These are phyloP conservation scores for Machaerirhynchus nigripectus DNA, from an alignment of 2,113 vertebrate species.

Conservation along the genomic window DNA sequence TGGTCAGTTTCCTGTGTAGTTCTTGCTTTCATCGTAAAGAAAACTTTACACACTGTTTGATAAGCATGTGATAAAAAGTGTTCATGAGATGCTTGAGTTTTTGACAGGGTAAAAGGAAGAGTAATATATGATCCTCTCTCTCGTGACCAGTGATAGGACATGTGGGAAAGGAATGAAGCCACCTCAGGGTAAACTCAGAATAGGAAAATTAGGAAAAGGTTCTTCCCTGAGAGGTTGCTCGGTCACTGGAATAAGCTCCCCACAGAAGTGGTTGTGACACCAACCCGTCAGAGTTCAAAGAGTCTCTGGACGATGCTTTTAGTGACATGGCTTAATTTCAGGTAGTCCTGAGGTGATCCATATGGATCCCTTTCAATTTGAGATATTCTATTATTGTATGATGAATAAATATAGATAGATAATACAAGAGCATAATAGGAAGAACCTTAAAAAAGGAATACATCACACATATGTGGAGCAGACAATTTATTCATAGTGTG, in stretches of 20 bases:
- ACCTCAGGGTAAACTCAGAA: background rate
- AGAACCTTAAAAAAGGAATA: background rate
- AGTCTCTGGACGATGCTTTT: background rate
- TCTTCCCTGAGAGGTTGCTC: background rate
- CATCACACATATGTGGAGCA: background rate
- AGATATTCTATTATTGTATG: background rate
- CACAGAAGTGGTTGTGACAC: fast-evolving
- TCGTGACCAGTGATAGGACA: background rate
- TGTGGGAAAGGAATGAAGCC: background rate
- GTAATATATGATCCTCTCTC: background rate
- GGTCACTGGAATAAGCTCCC: background rate
- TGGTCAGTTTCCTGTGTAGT: background rate
- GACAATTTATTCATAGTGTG: background rate
- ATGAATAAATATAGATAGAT: background rate
- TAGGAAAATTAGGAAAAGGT: background rate
- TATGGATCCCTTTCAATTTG: background rate
- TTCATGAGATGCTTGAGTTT: background rate
- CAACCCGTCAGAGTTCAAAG: background rate
- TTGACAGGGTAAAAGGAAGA: background rate
- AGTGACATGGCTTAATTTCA: background rate
- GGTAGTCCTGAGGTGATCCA: background rate
- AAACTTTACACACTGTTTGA: background rate
- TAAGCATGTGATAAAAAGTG: background rate
- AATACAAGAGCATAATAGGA: background rate
- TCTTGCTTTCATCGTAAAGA: background rate